These are phyloP conservation scores for Halocaridina rubra DNA, from an alignment of 2,888 invertebrate species.

Conservation along the genomic window DNA sequence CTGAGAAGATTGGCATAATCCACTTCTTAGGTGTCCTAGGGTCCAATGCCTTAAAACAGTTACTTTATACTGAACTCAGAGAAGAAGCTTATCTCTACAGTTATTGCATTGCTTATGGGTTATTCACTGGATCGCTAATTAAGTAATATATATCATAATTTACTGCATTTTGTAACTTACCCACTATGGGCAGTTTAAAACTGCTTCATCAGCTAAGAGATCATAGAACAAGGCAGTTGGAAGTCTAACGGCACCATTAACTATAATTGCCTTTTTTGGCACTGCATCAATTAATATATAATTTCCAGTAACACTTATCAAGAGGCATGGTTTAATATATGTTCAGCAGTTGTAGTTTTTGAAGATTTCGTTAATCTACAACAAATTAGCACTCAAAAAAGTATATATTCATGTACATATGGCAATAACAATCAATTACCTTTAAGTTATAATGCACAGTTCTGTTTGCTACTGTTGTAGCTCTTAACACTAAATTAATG, in stretches of 20 bases:
- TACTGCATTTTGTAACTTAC: too few relatives aligned
- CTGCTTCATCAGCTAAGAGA: conserved; percentile 24
- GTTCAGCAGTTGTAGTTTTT: too few relatives aligned
- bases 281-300: not conserved
- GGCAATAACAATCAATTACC: too few relatives aligned
- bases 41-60: conserved; percentile 38
- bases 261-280: conserved; percentile 3
- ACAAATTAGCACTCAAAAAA: not conserved
- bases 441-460: not conserved
- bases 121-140: too few relatives aligned
- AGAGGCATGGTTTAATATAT: not conserved
- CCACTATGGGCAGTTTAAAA: not conserved
- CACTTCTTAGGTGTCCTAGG: too few relatives aligned
- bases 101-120: too few relatives aligned
- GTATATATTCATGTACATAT: not conserved
- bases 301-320: not conserved
- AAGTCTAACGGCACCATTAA: conserved; percentile 1
- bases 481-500: not conserved
- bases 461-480: not conserved
- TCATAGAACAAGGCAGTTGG: conserved; percentile 3
- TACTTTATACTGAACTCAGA: not conserved
- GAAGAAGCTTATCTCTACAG: not conserved
- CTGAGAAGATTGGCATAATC: too few relatives aligned
- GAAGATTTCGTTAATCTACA: too few relatives aligned
- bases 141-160: too few relatives aligned